These are phyloP conservation scores for Chironomus striatipennis DNA, from an alignment of 1,140 invertebrate genomes.

Conservation along the genomic window DNA sequence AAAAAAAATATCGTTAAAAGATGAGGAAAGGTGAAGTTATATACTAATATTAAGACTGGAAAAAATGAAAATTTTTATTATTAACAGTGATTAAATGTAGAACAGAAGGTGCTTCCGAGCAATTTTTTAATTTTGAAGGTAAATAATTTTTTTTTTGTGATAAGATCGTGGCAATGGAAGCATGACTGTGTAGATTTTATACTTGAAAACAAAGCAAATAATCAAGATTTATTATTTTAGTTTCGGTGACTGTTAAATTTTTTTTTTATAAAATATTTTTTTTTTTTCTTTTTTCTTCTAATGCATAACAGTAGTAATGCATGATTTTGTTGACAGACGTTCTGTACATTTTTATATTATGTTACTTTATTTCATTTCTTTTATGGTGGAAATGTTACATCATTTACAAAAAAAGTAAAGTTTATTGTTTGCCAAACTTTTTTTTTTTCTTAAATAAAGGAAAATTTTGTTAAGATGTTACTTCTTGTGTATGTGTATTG, in stretches of 20 bases:
- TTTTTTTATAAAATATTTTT: too few relatives aligned
- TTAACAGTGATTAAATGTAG: constrained; percentile 3
- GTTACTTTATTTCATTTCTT: constrained; percentile 1
- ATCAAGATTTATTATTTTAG: too few relatives aligned
- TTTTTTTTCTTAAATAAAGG: background rate
- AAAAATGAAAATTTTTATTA: background rate
- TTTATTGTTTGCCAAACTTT: background rate
- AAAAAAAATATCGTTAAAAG: too few relatives aligned
- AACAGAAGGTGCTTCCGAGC: background rate
- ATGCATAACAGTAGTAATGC: too few relatives aligned
- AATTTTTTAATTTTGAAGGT: background rate
- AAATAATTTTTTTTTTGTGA: background rate
- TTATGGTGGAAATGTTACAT: constrained; percentile 13
- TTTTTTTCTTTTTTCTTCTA: too few relatives aligned
- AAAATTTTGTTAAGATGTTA: background rate
- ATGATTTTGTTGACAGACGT: too few relatives aligned
- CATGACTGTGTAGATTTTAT: too few relatives aligned
- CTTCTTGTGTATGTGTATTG: background rate
- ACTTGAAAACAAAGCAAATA: too few relatives aligned
- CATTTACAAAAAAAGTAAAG: background rate
- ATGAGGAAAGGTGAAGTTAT: background rate
- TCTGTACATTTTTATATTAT: background rate
- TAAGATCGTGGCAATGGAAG: background rate
- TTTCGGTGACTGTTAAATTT: too few relatives aligned
- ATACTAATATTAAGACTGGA: background rate